Base-by-base conservation (phyloP, 2,888 invertebrate genomes). In the Caenorhabditis sp. region DNA sequence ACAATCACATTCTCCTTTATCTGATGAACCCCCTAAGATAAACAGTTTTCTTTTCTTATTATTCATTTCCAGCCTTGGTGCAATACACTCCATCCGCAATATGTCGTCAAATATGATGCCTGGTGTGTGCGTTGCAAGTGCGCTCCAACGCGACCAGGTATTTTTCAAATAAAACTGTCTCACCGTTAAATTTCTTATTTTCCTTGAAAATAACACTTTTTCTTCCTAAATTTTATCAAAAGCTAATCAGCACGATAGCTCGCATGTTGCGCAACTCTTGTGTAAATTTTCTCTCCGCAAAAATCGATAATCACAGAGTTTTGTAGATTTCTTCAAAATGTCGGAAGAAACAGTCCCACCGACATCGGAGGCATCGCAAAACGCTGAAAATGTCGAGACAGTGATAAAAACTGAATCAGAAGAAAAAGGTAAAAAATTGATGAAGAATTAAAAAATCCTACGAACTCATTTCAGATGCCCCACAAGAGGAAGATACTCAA, bases 281-380 rank as follows among this genome's bases (percentile, higher is more conserved):
- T 31, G 19, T 22, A 0, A n/a, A 12, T 58, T 70, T 28, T 47
- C 31, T 47, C 8, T 44, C 14, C n/a, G 2, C 31, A 14, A 47
- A 63, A 74, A 64, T 64, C 63, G 44, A 47, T 64, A 47, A 26
- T 31, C n/a, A 0, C 31, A 31, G 22, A 28, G 28, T 54, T 38
- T 31, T 63, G 3, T 54, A 64, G 61, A 22, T 61, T 54, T 44
- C 24, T 68, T 49, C 66, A 68, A 35, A n/a, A 76, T 76, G 76
- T 59, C 68, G 41, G 76, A 76, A 51, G 68, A 76, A 76, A 31
- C 69, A n/a, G 28, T 47, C 47, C 22, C 38, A 16, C 28, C 51
- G 38, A 7, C 24, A 12, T 24, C 19, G 16, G 68, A 58, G 16
- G 51, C 22, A 7, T 8, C 14, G 12, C 38, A 35, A 54, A 22